Percentiles rank a stretch among this genome's conserved stretches.
Evolutionary conservation across 2,888 invertebrate species (phyloP).

Genomic region (Campoletis raptor): DNA sequence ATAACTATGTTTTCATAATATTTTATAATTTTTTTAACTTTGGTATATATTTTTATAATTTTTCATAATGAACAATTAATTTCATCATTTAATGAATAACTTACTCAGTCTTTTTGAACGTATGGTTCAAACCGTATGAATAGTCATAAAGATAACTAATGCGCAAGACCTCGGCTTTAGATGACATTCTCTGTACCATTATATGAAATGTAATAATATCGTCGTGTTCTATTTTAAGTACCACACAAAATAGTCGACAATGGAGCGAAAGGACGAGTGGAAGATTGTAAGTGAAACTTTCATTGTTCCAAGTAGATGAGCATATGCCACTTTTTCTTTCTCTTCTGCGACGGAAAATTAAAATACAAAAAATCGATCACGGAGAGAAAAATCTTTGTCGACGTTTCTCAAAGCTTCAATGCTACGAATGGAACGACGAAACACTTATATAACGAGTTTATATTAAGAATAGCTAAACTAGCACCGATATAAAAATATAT

Average conservation of each 20-base stretch:
- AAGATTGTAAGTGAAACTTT: slow-evolving; percentile 41
- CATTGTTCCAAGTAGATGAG: slow-evolving; percentile 47
- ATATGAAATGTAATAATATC: slow-evolving; percentile 49
- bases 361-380: slow-evolving; percentile 24
- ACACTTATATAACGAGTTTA: slow-evolving; percentile 10
- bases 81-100: background rate
- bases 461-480: slow-evolving; percentile 9
- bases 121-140: background rate
- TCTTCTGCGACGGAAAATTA: background rate
- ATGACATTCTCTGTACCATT: background rate
- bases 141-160: slow-evolving; percentile 19
- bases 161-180: slow-evolving; percentile 5
- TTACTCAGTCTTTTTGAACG: background rate
- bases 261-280: slow-evolving; percentile 39
- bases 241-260: slow-evolving; percentile 16
- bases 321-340: slow-evolving; percentile 1
- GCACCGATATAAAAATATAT: slow-evolving; percentile 36
- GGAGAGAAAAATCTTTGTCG: slow-evolving; percentile 4
- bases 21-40: too few species aligned
- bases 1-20: background rate
- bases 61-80: too few species aligned
- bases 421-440: slow-evolving; percentile 13
- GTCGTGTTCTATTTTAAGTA: slow-evolving; percentile 31
- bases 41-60: too few species aligned
- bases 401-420: slow-evolving; percentile 30